These are phyloP conservation scores for Agelastica alni DNA, from an alignment of 2,888 invertebrate genomes.

Conservation along the genomic window DNA sequence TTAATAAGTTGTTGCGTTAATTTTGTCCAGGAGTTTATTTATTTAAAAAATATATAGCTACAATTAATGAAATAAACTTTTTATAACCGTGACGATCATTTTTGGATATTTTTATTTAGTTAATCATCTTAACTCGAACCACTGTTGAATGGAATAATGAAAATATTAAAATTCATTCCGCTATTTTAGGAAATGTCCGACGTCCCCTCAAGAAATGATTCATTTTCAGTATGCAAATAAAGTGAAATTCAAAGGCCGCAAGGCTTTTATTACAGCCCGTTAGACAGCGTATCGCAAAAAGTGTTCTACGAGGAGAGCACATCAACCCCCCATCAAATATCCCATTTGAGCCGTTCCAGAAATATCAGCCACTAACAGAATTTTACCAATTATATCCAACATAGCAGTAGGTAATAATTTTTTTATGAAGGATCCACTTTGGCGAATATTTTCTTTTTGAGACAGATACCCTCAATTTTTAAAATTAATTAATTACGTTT, in stretches of 20 bases:
- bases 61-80: no score
- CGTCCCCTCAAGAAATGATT: conserved; percentile 15
- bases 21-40: no score
- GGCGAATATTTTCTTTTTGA: no score
- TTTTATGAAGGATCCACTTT: no score
- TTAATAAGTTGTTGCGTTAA: no score
- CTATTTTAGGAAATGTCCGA: background rate
- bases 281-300: conserved; percentile 27
- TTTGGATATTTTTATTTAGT: no score
- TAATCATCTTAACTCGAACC: no score
- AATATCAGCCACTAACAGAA: conserved; percentile 32
- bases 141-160: no score
- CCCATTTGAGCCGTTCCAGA: conserved; percentile 28
- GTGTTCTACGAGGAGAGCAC: conserved; percentile 19
- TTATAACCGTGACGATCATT: no score
- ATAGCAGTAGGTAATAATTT: conserved; percentile 5
- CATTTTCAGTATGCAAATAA: conserved; percentile 23
- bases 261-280: conserved; percentile 27
- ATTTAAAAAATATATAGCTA: no score
- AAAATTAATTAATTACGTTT: no score
- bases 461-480: no score
- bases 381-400: conserved; percentile 24
- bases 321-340: conserved; percentile 27
- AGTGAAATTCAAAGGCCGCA: conserved; percentile 21
- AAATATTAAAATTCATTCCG: conserved; percentile 4